Evolutionary conservation across 2,113 vertebrate species (phyloP), one percentile per base, ranked within the genome.

Genomic region (Mixornis gularis): DNA sequence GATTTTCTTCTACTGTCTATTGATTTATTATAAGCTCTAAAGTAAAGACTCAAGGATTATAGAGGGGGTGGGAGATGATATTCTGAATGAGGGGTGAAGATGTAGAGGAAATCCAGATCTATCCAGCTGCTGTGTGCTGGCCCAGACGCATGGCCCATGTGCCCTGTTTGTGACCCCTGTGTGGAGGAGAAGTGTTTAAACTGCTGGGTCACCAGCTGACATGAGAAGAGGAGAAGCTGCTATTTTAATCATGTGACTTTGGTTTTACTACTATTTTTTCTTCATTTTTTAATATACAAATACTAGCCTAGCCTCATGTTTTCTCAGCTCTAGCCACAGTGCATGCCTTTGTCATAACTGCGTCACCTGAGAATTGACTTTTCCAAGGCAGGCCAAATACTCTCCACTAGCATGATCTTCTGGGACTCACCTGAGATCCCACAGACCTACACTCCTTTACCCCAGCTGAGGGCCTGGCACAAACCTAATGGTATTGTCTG

Each of bases 1-100:
- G 94, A 95, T 95, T 95, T 96, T 95, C 79, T 94, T 96, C 90
- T 92, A 51, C 74, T 91, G 55, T 90, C 76, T 92, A 85, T 92
- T 95, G 72, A 86, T 94, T 94, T 92, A 91, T 91, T 88, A 84
- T 84, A 94, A 92, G 20, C 52, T 91, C 62, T 53, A 82, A 78
- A 91, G 59, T 85, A 93, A 84, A 79, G 78, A 94, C 22, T 59
- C 25, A 19, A 51, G 89, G 72, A 95, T 87, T 93, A 90, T 89
- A 92, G 34, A 2, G 9, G 32, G 63, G 48, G 53, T 51, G 20
- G 65, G 70, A 66, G 62, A 51, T 40, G 51, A 21, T 87, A 73
- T 70, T 77, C 43, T 78, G 89, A 89, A 85, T 72, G 62, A 79
- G 59, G 40, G 62, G 52, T 71, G 49, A 76, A 83, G 60, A 78